phyloP scores from a whole-genome alignment of 2,797 vertebrate genomes.

The Lacerta agilis region DNA sequence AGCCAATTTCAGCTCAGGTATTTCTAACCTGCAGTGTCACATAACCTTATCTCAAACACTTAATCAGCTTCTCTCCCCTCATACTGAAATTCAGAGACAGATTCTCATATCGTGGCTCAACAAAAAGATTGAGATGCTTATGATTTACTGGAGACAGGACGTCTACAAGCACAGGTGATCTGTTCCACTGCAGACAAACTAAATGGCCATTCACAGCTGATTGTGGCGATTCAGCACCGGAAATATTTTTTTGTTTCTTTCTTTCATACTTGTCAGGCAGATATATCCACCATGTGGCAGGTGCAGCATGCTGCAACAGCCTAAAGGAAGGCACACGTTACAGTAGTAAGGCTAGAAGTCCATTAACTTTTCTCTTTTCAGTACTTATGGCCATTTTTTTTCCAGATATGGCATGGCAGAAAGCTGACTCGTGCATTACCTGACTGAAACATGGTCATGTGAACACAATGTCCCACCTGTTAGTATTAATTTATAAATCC shows the following conservation, averaged over 20 bases:
- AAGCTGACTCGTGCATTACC: neutral
- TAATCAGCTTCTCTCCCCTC: slow-evolving; percentile 71
- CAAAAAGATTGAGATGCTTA: slow-evolving; percentile 77
- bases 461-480: neutral
- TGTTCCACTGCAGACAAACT: slow-evolving; percentile 58
- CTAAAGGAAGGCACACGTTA: neutral
- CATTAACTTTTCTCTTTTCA: neutral
- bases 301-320: rapidly evolving
- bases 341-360: neutral
- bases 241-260: slow-evolving; percentile 15
- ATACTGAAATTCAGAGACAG: slow-evolving; percentile 69
- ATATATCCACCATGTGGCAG: neutral
- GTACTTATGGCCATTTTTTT: neutral
- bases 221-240: slow-evolving; percentile 7
- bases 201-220: slow-evolving; percentile 50
- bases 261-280: slow-evolving; percentile 26
- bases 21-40: slow-evolving; percentile 76
- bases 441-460: neutral
- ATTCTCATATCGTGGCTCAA: slow-evolving; percentile 71
- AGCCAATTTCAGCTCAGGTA: slow-evolving; percentile 70
- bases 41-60: slow-evolving; percentile 80
- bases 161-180: slow-evolving; percentile 69
- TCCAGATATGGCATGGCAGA: neutral
- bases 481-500: neutral
- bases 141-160: slow-evolving; percentile 79